Conservation (phyloP, 1,140 invertebrate genomes). For the Odontomachus brunneus region DNA sequence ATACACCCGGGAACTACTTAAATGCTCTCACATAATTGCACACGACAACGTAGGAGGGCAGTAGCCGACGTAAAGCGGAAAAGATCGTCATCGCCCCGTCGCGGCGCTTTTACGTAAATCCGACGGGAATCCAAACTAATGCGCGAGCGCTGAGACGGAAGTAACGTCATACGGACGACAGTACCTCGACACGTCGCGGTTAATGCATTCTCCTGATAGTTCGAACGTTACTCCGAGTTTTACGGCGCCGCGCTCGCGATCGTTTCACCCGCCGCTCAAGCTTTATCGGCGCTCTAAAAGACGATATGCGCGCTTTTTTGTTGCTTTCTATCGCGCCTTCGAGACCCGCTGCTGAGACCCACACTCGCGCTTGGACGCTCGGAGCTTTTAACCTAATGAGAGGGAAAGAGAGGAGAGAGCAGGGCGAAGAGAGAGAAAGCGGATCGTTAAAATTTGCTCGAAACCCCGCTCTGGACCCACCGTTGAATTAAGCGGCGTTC, state of each 20-base stretch:
- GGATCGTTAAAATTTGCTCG: slow-evolving; percentile 44
- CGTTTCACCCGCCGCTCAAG: background rate
- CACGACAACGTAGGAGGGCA: background rate
- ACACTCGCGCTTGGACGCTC: background rate
- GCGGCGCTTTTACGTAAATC: background rate
- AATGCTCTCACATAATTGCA: background rate
- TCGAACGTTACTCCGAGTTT: slow-evolving; percentile 18
- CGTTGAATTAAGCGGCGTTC: background rate
- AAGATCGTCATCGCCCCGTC: slow-evolving; percentile 18
- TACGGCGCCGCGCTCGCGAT: slow-evolving; percentile 8
- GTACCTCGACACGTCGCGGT: slow-evolving; percentile 19
- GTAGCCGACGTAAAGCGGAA: no score
- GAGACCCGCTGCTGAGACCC: background rate
- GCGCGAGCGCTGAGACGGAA: background rate
- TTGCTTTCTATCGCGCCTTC: slow-evolving; percentile 18
- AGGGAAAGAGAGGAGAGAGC: background rate
- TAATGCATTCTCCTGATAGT: slow-evolving; percentile 40
- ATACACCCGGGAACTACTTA: background rate
- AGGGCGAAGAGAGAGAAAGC: background rate
- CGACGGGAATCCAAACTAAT: no score
- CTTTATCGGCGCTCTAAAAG: slow-evolving; percentile 31
- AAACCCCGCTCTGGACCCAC: background rate
- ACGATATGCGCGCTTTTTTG: slow-evolving; percentile 15
- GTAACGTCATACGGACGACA: slow-evolving; percentile 25
- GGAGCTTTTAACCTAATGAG: slow-evolving; percentile 60